These are phyloP conservation scores for Otolemur crassicaudatus DNA, from an alignment of 2,797 vertebrate genomes.

Conservation along the genomic window DNA sequence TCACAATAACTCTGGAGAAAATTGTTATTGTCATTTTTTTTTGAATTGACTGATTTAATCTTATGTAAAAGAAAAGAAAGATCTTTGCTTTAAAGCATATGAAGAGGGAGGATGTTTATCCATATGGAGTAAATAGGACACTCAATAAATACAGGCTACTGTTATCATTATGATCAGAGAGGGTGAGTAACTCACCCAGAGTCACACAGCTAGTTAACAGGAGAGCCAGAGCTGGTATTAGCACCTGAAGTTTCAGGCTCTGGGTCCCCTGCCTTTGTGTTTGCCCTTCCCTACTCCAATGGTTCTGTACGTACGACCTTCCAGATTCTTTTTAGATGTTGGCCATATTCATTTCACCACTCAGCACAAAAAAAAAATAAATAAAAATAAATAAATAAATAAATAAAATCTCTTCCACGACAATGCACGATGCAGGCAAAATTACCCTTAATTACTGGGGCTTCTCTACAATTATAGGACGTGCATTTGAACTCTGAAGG, in stretches of 20 bases:
- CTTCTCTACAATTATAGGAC: slow-evolving; percentile 87
- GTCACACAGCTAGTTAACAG: not conserved
- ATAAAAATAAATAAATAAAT: not conserved
- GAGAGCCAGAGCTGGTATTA: not conserved
- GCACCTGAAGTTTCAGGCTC: not conserved
- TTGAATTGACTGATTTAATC: slow-evolving; percentile 12
- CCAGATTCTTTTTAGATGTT: slow-evolving; percentile 20
- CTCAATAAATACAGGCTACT: not conserved
- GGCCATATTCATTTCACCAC: slow-evolving; percentile 68
- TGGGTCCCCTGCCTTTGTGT: not conserved
- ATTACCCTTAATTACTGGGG: slow-evolving; percentile 86
- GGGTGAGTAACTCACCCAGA: not conserved
- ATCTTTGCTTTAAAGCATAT: not conserved
- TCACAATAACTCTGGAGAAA: not conserved
- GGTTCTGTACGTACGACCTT: not conserved
- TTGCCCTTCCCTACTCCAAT: not conserved
- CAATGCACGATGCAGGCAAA: slow-evolving; percentile 72
- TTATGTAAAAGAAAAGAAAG: not conserved
- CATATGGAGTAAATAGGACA: not conserved
- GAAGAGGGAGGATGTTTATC: not conserved
- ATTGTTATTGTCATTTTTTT: not conserved
- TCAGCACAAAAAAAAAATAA: not conserved
- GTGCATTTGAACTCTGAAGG: slow-evolving; percentile 87
- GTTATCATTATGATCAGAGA: not conserved
- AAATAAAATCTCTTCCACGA: slow-evolving; percentile 65